These are phyloP conservation scores for Drosophila flavopinicola DNA, from an alignment of 2,888 invertebrate species.

Conservation along the genomic window DNA sequence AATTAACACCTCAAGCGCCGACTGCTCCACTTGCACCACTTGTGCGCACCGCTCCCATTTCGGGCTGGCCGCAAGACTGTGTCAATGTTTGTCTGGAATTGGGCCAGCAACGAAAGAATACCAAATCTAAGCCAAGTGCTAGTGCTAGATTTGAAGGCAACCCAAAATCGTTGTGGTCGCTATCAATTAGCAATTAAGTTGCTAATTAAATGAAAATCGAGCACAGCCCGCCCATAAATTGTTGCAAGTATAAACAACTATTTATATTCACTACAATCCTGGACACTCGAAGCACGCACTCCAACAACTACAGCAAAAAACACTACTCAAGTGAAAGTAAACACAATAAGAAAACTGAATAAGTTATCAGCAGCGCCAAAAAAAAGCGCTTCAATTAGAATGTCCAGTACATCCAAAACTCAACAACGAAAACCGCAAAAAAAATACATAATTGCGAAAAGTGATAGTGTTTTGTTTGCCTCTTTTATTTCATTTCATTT, in stretches of 20 bases:
- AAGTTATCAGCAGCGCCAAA: conserved; percentile 51
- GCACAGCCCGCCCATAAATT: conserved; percentile 24
- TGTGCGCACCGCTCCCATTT: conserved; percentile 48
- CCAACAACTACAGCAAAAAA: background rate
- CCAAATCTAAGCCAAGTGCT: conserved; percentile 22
- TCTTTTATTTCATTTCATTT: conserved; percentile 49
- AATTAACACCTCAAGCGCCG: conserved; percentile 65
- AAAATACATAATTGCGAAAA: conserved; percentile 72
- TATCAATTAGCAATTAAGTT: conserved; percentile 69
- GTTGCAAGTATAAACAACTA: background rate
- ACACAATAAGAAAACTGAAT: conserved; percentile 44
- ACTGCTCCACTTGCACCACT: conserved; percentile 49
- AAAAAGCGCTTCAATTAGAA: conserved; percentile 70
- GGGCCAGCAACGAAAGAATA: conserved; percentile 29
- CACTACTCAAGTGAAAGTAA: conserved; percentile 56
- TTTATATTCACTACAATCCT: conserved; percentile 8
- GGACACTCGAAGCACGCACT: conserved; percentile 47
- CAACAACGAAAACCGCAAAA: conserved; percentile 21
- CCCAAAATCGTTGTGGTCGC: conserved; percentile 39
- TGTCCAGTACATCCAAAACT: conserved; percentile 48
- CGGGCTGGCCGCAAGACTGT: conserved; percentile 44
- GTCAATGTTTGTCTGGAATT: conserved; percentile 66
- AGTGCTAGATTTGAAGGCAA: conserved; percentile 36
- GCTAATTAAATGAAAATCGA: conserved; percentile 67
- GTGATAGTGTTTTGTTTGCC: conserved; percentile 69